Evolutionary conservation across 2,888 invertebrate genomes (phyloP).

Genomic region (Volucella zonaria): DNA sequence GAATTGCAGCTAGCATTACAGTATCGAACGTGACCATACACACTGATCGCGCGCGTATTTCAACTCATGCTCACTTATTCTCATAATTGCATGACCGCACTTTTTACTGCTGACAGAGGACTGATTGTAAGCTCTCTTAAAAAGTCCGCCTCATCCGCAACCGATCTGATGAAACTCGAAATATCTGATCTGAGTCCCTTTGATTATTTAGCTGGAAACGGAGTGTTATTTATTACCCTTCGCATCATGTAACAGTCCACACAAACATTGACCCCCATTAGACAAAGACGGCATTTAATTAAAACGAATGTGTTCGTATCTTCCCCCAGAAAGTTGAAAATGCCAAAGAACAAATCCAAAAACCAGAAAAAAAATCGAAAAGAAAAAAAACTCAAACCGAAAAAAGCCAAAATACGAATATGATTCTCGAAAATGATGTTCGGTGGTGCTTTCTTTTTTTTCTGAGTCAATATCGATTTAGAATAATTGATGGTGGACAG

Average conservation of each 20-base stretch:
- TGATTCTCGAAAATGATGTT: slow-evolving; percentile 7
- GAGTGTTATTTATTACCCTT: slow-evolving; percentile 24
- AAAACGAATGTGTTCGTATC: slow-evolving; percentile 8
- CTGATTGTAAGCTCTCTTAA: not conserved
- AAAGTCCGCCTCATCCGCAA: not conserved
- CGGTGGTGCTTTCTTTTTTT: slow-evolving; percentile 13
- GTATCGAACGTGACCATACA: slow-evolving; percentile 52
- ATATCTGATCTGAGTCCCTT: slow-evolving; percentile 2
- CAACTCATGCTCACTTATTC: slow-evolving; percentile 20
- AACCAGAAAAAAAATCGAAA: slow-evolving; percentile 12
- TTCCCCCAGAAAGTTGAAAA: no score
- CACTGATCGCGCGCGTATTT: slow-evolving; percentile 12
- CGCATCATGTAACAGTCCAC: slow-evolving; percentile 11
- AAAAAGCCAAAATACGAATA: not conserved
- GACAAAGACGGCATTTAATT: slow-evolving; percentile 35
- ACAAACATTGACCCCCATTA: not conserved
- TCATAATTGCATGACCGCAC: slow-evolving; percentile 42
- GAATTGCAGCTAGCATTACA: slow-evolving; percentile 43
- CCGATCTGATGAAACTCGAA: slow-evolving; percentile 8
- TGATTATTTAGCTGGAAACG: slow-evolving; percentile 12
- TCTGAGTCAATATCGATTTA: slow-evolving; percentile 57
- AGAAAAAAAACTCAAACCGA: not conserved
- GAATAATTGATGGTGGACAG: slow-evolving; percentile 55
- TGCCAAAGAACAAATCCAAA: not conserved
- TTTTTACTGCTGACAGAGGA: slow-evolving; percentile 5